Evolutionary conservation across 2,888 invertebrate species (phyloP).

Genomic region (Apodemia hepburni): DNA sequence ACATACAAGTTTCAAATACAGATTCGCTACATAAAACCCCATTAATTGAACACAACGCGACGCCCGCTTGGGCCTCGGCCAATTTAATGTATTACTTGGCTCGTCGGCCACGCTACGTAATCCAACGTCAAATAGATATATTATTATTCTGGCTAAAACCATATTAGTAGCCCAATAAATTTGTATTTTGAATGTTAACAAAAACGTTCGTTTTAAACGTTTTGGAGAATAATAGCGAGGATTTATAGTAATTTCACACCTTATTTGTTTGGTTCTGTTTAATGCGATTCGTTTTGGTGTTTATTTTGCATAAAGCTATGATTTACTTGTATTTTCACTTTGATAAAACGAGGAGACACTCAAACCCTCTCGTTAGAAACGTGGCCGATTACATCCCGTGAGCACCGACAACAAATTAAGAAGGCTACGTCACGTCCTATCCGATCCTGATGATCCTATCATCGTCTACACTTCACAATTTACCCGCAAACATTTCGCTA

Average conservation of each 20-base stretch:
- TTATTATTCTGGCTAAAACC: constrained; percentile 41
- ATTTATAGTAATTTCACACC: constrained; percentile 5
- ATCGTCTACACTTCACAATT: too few species aligned
- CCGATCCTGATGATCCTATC: too few species aligned
- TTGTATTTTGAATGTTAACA: constrained; percentile 10
- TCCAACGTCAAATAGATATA: constrained; percentile 60
- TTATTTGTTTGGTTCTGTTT: neutral
- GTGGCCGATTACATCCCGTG: too few species aligned
- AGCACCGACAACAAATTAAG: too few species aligned
- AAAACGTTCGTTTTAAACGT: constrained; percentile 5
- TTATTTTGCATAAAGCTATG: neutral
- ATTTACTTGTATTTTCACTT: neutral
- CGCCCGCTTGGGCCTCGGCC: constrained; percentile 61
- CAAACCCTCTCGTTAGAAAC: too few species aligned
- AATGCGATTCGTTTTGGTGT: neutral
- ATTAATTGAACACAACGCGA: constrained; percentile 64
- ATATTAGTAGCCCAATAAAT: constrained; percentile 24
- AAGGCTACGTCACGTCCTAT: too few species aligned
- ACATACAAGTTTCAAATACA: constrained; percentile 35
- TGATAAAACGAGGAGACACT: too few species aligned
- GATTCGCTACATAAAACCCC: constrained; percentile 50
- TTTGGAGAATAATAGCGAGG: neutral
- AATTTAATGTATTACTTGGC: constrained; percentile 75
- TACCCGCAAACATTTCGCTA: too few species aligned
- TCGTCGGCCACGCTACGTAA: constrained; percentile 44